phyloP scores from a whole-genome alignment of 2,888 invertebrate species.

The Monopis laevigella region DNA sequence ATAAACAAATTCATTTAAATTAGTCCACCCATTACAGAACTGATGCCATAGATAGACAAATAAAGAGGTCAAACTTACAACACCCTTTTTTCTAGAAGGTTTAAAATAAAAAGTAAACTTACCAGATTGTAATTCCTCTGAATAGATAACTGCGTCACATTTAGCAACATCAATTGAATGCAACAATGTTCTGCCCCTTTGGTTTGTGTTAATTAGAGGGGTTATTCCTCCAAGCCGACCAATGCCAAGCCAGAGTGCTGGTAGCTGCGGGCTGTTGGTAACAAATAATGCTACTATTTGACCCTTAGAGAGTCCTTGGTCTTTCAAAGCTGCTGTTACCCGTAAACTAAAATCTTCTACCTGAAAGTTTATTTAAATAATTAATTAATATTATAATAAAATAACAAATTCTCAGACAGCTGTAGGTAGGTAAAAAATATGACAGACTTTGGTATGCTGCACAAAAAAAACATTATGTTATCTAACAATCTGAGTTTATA shows the following conservation, averaged over 20 bases:
- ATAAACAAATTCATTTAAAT: too few species aligned
- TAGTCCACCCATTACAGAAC: too few species aligned
- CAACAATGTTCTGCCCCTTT: slow-evolving; percentile 80
- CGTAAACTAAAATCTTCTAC: slow-evolving; percentile 88
- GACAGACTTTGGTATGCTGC: too few species aligned
- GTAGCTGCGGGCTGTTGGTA: slow-evolving; percentile 92
- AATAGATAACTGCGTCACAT: slow-evolving; percentile 86
- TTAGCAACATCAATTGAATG: slow-evolving; percentile 91
- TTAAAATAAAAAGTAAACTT: slow-evolving; percentile 20
- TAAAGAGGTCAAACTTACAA: too few species aligned
- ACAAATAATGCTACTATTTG: slow-evolving; percentile 89
- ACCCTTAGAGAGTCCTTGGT: slow-evolving; percentile 84
- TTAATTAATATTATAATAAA: too few species aligned
- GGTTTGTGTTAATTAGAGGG: slow-evolving; percentile 94
- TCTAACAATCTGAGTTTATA: too few species aligned
- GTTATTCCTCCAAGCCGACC: slow-evolving; percentile 86
- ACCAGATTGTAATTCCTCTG: slow-evolving; percentile 75
- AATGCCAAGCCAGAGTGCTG: slow-evolving; percentile 92
- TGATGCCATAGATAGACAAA: too few species aligned
- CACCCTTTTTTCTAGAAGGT: too few species aligned
- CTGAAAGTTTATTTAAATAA: too few species aligned
- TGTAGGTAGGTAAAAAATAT: too few species aligned
- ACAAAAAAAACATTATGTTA: too few species aligned
- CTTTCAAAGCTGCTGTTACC: slow-evolving; percentile 81
- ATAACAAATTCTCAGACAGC: too few species aligned